Conservation (phyloP, 2,888 invertebrate genomes). For the Ormyrus labotus region DNA sequence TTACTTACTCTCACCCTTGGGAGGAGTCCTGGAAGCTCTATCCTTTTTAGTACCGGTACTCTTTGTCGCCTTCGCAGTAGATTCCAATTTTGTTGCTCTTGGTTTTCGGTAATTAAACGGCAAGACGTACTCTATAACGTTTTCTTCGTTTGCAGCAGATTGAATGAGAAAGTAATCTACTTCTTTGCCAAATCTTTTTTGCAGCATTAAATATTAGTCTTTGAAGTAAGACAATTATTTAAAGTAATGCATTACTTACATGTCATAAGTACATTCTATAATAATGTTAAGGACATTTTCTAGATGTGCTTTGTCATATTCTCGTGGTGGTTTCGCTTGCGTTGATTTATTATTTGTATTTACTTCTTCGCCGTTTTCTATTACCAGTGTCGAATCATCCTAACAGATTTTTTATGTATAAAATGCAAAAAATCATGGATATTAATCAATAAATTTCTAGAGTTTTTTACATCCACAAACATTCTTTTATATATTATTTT, state of each 20-base stretch:
- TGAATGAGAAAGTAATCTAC: conserved; percentile 63
- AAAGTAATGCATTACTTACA: conserved; percentile 58
- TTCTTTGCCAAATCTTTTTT: conserved; percentile 64
- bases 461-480: not conserved
- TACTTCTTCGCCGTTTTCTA: not conserved
- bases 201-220: not conserved
- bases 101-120: conserved; percentile 61
- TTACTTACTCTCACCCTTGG: conserved; percentile 33
- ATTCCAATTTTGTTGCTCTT: conserved; percentile 51
- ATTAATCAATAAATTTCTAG: no score
- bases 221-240: not conserved
- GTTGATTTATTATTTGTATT: not conserved
- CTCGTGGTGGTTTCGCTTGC: not conserved
- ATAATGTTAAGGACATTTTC: conserved; percentile 59
- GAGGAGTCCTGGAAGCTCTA: not conserved
- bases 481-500: not conserved
- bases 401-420: not conserved
- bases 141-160: conserved; percentile 60
- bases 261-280: conserved; percentile 63
- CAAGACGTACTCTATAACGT: conserved; percentile 57
- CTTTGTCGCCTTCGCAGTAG: not conserved
- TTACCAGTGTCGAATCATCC: not conserved
- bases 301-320: not conserved
- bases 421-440: not conserved
- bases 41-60: no score